Evolutionary conservation across 2,888 invertebrate genomes (phyloP).

Genomic region (Hymenopus coronatus): DNA sequence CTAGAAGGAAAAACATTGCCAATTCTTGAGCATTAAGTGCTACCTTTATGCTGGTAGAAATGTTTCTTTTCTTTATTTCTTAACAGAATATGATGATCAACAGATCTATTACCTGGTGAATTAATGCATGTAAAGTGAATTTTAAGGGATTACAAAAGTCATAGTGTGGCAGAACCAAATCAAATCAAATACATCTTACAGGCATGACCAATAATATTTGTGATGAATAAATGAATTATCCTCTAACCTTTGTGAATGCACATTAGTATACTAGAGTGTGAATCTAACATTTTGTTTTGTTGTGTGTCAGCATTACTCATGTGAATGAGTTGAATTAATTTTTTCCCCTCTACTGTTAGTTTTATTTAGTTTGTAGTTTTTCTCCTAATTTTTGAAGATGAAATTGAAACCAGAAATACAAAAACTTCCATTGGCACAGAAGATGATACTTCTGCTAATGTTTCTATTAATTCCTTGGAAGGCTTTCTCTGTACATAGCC

Average conservation of each 20-base stretch:
- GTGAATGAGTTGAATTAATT: not conserved
- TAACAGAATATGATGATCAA: too few relatives aligned
- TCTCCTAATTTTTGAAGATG: not conserved
- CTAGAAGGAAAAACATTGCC: too few relatives aligned
- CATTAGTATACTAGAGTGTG: not conserved
- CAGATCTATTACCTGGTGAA: too few relatives aligned
- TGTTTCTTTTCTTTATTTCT: too few relatives aligned
- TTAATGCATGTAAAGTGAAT: too few relatives aligned
- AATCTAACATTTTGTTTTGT: not conserved
- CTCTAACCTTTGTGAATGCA: not conserved
- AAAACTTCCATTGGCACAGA: not conserved
- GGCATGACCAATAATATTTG: not conserved
- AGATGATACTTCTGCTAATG: not conserved
- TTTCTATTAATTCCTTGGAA: not conserved
- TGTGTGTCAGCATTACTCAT: not conserved
- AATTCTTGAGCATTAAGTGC: too few relatives aligned
- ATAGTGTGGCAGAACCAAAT: too few relatives aligned
- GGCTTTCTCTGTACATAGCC: constrained; percentile 18
- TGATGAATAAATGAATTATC: not conserved
- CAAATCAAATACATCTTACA: too few relatives aligned
- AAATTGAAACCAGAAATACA: not conserved
- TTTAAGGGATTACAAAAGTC: too few relatives aligned
- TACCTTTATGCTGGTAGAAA: too few relatives aligned
- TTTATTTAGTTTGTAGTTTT: not conserved
- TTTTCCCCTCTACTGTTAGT: not conserved